Evolutionary conservation across 2,888 invertebrate species (phyloP), one percentile per base, ranked within the genome.

Genomic region (Endotricha flammealis): DNA sequence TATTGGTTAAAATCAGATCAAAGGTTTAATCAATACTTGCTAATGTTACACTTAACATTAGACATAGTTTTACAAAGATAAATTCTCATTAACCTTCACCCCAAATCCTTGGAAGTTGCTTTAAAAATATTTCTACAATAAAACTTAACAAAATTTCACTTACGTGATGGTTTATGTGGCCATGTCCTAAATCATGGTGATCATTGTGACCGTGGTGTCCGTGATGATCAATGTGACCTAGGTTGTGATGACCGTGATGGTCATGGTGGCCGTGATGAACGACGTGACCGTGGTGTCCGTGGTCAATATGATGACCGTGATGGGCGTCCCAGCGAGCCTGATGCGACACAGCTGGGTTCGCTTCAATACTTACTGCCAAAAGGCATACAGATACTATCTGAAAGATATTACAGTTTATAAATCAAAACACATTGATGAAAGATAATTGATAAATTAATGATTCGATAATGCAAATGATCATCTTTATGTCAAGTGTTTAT

Each of bases 321-420:
- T 53, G 44, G 42, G 57, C 55, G 30, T 69, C 67, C 3, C 55
- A 53, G 2, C 76, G 65, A 11, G 59, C 57, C 36, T 61, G 61
- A 37, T 72, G 64, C 2, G 76, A 77, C 12, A 66, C 64, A 11
- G 75, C 71, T 22, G 61, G 54, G 42, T 66, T 55, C 38, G 71
- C 65, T 12, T 66, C 44, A 7, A 55, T 66, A 36, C 62, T 51
- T 12, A 58, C 54, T 25, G 61, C 62, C 39, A 73, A 41, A 29
- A 73, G 29, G 36, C 62, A 65, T 29, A 72, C 43, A 36, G 62
- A 58, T 36, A 52, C 50, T 22, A 70, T 50, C 76, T 76, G 50
- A 5, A 44, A 40, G 16, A 14, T 9, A 24, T n/a, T n/a, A n/a
- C n/a, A n/a, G n/a, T n/a, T n/a, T n/a, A n/a, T n/a, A n/a, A n/a